These are phyloP conservation scores for Flexamia atlantica DNA, from an alignment of 2,888 invertebrate species.

Conservation along the genomic window DNA sequence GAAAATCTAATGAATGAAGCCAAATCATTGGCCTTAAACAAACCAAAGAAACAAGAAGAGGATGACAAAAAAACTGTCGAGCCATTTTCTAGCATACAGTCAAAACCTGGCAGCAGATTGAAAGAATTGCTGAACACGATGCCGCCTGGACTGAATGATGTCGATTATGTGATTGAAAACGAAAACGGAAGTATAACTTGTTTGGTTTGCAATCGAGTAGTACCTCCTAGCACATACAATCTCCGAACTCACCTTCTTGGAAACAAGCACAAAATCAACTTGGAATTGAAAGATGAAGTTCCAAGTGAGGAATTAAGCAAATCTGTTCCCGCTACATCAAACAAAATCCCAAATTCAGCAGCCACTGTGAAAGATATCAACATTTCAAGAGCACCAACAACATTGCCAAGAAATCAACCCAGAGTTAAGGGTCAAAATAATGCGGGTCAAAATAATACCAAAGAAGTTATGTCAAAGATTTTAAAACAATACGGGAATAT, in stretches of 20 bases:
- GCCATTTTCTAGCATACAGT: not conserved
- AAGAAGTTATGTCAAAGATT: not conserved
- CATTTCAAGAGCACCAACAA: not conserved
- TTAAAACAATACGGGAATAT: not conserved
- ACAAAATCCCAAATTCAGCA: not conserved
- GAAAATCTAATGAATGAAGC: conserved; percentile 47
- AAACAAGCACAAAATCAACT: conserved; percentile 37
- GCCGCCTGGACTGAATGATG: not conserved
- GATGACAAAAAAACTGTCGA: not conserved
- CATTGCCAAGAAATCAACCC: too few species aligned
- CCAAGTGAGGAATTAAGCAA: not conserved
- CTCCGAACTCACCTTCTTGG: conserved; percentile 31
- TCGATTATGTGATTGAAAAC: conserved; percentile 22
- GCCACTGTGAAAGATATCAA: not conserved
- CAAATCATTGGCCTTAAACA: not conserved
- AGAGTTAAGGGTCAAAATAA: not conserved
- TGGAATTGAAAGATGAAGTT: not conserved
- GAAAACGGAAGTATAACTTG: conserved; percentile 43
- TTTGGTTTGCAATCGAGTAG: conserved; percentile 36
- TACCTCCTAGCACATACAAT: conserved; percentile 45
- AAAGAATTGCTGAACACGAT: not conserved
- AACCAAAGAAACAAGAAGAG: not conserved
- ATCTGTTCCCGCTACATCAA: not conserved
- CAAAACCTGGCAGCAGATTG: not conserved
- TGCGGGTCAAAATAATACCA: too few species aligned